Conservation (phyloP, 2,888 invertebrate genomes). For the Petrolisthes cinctipes region DNA sequence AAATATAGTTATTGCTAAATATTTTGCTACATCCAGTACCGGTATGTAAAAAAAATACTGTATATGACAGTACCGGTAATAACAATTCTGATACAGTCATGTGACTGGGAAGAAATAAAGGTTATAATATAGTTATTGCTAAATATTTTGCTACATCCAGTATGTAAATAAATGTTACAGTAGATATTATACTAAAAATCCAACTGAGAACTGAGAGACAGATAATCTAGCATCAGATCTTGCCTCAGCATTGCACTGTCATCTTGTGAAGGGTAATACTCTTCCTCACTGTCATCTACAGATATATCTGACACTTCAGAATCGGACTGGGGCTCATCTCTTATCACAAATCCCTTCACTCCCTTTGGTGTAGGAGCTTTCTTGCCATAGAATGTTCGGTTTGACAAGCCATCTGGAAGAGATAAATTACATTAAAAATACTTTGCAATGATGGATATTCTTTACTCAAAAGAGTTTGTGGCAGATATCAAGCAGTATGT, state of each 20-base stretch:
- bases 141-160: conserved; percentile 12
- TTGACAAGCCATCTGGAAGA: conserved; percentile 1
- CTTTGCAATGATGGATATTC: conserved; percentile 6
- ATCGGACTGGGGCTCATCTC: conserved; percentile 27
- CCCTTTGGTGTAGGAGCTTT: neutral
- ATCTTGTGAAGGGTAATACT: conserved; percentile 5
- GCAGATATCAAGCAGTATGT: neutral
- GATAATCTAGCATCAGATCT: conserved; percentile 32
- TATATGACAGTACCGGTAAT: too few relatives aligned
- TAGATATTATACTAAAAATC: neutral
- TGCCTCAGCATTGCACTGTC: conserved; percentile 16
- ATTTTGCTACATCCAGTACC: conserved; percentile 1
- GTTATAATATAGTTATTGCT: neutral
- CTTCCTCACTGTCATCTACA: conserved; percentile 30
- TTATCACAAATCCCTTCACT: neutral
- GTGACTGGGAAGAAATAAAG: too few relatives aligned
- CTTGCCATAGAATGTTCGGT: neutral
- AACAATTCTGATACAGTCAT: too few relatives aligned
- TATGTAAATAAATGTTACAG: neutral
- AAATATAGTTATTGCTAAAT: neutral
- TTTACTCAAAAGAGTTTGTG: neutral
- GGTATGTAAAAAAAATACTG: too few relatives aligned
- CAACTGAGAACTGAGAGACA: neutral
- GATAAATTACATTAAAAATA: neutral
- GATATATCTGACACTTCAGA: conserved; percentile 18